phyloP scores from a whole-genome alignment of 2,888 invertebrate genomes.

The Acanthosepion pharaonis region DNA sequence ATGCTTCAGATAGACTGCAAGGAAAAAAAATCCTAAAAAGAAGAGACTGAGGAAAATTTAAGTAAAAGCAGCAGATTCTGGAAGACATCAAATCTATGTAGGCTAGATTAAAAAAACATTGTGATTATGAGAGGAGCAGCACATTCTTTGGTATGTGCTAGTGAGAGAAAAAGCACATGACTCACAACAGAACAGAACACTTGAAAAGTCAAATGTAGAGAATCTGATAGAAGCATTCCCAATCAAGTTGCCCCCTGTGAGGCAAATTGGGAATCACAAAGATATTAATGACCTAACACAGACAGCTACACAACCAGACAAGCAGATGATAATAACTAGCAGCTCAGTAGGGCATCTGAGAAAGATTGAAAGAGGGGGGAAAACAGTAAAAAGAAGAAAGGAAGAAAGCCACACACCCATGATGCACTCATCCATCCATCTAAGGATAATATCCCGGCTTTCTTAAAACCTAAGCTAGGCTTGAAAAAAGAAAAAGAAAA shows the following conservation, averaged over 20 bases:
- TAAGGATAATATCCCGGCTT: constrained; percentile 12
- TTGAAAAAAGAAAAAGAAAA: neutral
- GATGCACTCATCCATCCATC: constrained; percentile 33
- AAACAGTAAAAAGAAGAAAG: neutral
- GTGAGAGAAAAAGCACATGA: neutral
- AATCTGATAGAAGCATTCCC: constrained; percentile 33
- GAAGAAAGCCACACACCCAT: neutral
- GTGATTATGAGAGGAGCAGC: neutral
- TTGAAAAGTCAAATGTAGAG: constrained; percentile 33
- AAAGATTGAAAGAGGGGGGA: neutral
- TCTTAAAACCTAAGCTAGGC: neutral
- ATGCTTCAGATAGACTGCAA: neutral
- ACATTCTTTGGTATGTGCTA: neutral
- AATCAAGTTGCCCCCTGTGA: constrained; percentile 33
- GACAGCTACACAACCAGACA: constrained; percentile 33
- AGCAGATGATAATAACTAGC: constrained; percentile 33
- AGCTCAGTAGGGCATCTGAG: neutral
- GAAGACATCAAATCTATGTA: neutral
- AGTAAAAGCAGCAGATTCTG: neutral
- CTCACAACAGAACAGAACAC: constrained; percentile 23
- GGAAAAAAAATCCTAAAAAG: neutral
- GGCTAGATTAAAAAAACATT: constrained; percentile 15
- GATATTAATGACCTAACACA: constrained; percentile 33
- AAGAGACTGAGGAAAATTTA: neutral
- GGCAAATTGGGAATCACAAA: constrained; percentile 33